A percentile compares a stretch with the other conserved stretches of the same genome.
phyloP scores from a whole-genome alignment of 2,113 vertebrate genomes.

The Danio rerio region GRCz12tu NC_133181.1:2876501-2877000 shows the following conservation, averaged over 20 bases:
- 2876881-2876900: neutral
- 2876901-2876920: too few relatives aligned
- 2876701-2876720: slow-evolving; percentile 73
- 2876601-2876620: slow-evolving; percentile 63
- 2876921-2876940: too few relatives aligned
- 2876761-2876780: slow-evolving; percentile 74
- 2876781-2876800: slow-evolving; percentile 68
- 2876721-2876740: slow-evolving; percentile 69
- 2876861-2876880: neutral
- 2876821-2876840: slow-evolving; percentile 7
- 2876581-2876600: slow-evolving; percentile 63
- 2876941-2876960: too few relatives aligned
- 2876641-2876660: slow-evolving; percentile 40
- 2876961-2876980: too few relatives aligned
- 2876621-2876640: slow-evolving; percentile 76
- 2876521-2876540: too few relatives aligned
- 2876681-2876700: slow-evolving; percentile 76
- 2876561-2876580: slow-evolving; percentile 50
- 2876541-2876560: slow-evolving; percentile 61
- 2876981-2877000: too few relatives aligned
- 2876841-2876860: neutral
- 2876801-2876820: neutral
- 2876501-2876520: too few relatives aligned
- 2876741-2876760: slow-evolving; percentile 73
- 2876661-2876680: slow-evolving; percentile 76